Base-by-base conservation (phyloP, 1,140 invertebrate genomes). In the Saccostrea cuccullata region DNA sequence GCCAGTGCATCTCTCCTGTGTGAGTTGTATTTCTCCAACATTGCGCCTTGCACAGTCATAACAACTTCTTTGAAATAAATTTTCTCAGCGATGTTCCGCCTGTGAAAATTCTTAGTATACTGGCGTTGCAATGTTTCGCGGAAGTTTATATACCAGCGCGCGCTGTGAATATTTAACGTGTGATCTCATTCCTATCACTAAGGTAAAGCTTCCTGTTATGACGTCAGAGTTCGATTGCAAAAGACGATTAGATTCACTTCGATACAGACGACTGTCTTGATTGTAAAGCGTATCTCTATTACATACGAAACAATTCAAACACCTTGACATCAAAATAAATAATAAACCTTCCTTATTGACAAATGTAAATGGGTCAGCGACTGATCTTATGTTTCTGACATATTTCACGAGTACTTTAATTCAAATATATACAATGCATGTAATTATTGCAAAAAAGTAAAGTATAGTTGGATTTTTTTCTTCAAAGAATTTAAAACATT, bases 151-250 rank as follows among this genome's bases (percentile, higher is more conserved):
- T 77, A 77, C 70, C 13, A 36, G 70, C 70, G 58, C 58, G 58
- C 58, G 58, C 58, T 64, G 58, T 77, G 70, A 77, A 77, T 77
- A 77, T 77, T 73, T 77, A 77, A 30, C 70, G 26, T 26, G 30
- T 77, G 70, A 77, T 77, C 70, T 77, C 70, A 77, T 2, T 26
- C 11, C 30, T 77, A 13, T 30, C 15, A 15, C 58, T 64, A 36
- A 77, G 70, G 70, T 77, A 77, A 26, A 77, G 70, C 70, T 77
- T 77, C 70, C 70, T 77, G 26, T 15, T 77, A 12, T 77, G 70
- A 77, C 70, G 70, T 77, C 70, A 77, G 26, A 15, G 20, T 20
- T 20, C 60, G 17, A 77, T 77, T 15, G 26, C 26, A 12, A 11
- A 67, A 15, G 9, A 73, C 6, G 30, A 77, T 77, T 26, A 13